phyloP scores from a whole-genome alignment of 2,888 invertebrate genomes.

The Odontothrips loti region DNA sequence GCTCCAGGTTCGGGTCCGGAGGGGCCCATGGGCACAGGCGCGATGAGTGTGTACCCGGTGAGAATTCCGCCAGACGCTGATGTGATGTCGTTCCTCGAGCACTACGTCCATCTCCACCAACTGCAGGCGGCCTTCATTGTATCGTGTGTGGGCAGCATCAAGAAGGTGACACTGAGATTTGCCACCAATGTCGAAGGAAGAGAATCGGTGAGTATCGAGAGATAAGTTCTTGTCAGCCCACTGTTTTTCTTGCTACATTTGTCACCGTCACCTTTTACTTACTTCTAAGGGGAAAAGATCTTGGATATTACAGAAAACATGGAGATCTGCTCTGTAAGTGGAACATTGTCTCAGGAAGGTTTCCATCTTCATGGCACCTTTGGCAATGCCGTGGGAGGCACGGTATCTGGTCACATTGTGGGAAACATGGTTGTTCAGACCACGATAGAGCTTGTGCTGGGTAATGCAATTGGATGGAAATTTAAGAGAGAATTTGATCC shows the following conservation, averaged over 20 bases:
- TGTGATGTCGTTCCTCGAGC: constrained; percentile 35
- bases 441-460: constrained; percentile 46
- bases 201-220: constrained; percentile 28
- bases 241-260: background rate
- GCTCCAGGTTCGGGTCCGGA: no score
- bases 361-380: constrained; percentile 47
- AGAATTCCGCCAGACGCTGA: constrained; percentile 30
- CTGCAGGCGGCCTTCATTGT: constrained; percentile 46
- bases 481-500: constrained; percentile 37
- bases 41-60: background rate
- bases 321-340: constrained; percentile 48
- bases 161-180: constrained; percentile 44
- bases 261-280: background rate
- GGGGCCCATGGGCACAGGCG: no score
- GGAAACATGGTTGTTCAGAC: constrained; percentile 46
- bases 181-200: constrained; percentile 39
- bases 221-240: background rate
- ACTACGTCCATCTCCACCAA: constrained; percentile 35
- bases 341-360: constrained; percentile 44
- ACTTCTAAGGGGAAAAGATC: background rate
- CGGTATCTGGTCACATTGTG: constrained; percentile 47
- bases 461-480: constrained; percentile 34
- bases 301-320: constrained; percentile 41
- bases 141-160: constrained; percentile 47
- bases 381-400: constrained; percentile 44